Conservation (phyloP, 2,113 vertebrate species). For the Platysteira castanea region DNA sequence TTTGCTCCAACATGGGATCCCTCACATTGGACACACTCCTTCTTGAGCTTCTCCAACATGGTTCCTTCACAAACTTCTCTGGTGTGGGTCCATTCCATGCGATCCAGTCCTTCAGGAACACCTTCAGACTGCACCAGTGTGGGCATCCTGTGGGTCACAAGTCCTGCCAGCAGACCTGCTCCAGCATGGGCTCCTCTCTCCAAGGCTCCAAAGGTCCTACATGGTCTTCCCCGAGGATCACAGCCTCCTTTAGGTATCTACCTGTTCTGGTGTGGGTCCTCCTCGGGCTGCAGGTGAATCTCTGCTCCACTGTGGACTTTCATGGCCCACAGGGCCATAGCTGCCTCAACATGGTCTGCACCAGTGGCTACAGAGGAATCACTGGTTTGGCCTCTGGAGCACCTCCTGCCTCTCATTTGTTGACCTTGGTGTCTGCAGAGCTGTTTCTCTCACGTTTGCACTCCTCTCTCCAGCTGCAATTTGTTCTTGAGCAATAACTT, state of each 20-base stretch:
- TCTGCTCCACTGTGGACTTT: not conserved
- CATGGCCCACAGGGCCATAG: not conserved
- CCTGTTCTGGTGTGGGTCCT: not conserved
- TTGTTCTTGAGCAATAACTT: not conserved
- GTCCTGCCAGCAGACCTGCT: not conserved
- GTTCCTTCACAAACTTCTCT: not conserved
- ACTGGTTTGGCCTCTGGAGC: not conserved
- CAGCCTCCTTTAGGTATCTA: not conserved
- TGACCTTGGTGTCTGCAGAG: not conserved
- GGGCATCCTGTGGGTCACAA: not conserved
- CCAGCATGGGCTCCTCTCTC: not conserved
- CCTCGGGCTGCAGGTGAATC: not conserved
- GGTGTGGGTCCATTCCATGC: not conserved
- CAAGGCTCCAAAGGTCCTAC: too few relatives aligned
- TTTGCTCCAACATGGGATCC: not conserved
- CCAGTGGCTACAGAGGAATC: not conserved
- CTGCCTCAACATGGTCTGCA: not conserved
- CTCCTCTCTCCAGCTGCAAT: not conserved
- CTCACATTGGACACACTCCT: not conserved
- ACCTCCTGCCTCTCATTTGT: not conserved
- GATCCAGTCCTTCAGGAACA: not conserved
- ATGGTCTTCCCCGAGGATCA: not conserved
- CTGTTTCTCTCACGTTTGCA: not conserved
- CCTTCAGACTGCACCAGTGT: not conserved
- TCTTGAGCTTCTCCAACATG: fast-evolving